Evolutionary conservation across 2,888 invertebrate species (phyloP).

Genomic region (Acanthococcus lagerstroemiae): DNA sequence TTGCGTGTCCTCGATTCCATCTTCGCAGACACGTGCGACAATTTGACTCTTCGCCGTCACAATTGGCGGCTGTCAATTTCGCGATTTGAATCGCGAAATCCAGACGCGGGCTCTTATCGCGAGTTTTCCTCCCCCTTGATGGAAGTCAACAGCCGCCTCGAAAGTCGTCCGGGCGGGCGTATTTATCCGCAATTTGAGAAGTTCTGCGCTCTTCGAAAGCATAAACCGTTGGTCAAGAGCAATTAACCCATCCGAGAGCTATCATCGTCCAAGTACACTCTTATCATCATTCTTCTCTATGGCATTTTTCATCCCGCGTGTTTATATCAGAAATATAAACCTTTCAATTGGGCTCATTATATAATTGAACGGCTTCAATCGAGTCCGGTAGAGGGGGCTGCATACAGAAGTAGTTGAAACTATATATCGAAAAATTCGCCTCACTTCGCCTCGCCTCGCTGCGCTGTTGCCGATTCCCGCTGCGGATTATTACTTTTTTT

Average conservation of each 20-base stretch:
- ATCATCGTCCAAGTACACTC: conserved; percentile 28
- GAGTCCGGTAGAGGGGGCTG: too few species aligned
- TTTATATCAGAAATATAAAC: conserved; percentile 29
- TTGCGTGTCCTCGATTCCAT: too few species aligned
- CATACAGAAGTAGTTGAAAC: not conserved
- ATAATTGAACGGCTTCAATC: conserved; percentile 18
- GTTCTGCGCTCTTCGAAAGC: conserved; percentile 24
- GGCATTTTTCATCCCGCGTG: conserved; percentile 29
- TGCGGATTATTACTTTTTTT: too few species aligned
- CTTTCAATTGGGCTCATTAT: conserved; percentile 27
- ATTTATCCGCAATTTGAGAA: conserved; percentile 22
- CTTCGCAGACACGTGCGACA: too few species aligned
- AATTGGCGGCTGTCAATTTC: too few species aligned
- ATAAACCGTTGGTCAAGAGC: conserved; percentile 28
- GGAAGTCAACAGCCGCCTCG: not conserved
- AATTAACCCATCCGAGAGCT: conserved; percentile 29
- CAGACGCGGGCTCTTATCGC: too few species aligned
- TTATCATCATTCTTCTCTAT: conserved; percentile 27
- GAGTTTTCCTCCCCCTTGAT: not conserved
- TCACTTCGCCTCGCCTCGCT: too few species aligned
- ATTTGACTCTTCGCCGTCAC: too few species aligned
- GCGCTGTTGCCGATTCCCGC: too few species aligned
- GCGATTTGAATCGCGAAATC: too few species aligned
- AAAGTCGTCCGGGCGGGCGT: too few species aligned
- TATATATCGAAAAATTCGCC: not conserved